Evolutionary conservation across 2,113 vertebrate genomes (phyloP), one percentile per base, ranked within the genome.

Genomic region (Piaya cayana): DNA sequence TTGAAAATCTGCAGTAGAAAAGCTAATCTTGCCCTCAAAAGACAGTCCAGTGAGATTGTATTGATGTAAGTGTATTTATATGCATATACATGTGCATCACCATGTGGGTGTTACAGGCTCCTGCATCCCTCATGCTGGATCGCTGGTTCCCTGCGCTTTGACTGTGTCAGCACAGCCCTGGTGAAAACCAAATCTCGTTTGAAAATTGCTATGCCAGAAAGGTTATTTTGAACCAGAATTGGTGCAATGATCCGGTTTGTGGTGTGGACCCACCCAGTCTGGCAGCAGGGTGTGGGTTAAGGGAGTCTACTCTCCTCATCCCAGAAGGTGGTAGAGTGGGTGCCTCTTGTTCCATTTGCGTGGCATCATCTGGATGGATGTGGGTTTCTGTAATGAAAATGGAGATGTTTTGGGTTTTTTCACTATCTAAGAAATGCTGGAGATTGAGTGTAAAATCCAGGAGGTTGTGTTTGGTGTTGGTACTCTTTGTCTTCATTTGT

Each of bases 71-170:
- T 37, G 23, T 32, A 23, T 27, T 4, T 63, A 7, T 56, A 13
- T 7, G 32, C 29, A 21, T 26, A 9, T 14, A 12, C 2, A 8
- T 2, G 2, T 47, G 26, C 43, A 5, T 68, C 2, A 3, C 25
- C 36, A 29, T 1, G 0, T 26, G 20, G 13, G 20, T 17, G n/a
- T 17, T 39, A 12, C 5, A 4, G 36, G 23, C 49, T 64, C 29
- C 25, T 0, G 0, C 18, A 3, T 30, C 17, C 26, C 49, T 60
- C 8, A 0, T 0, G 5, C 29, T 0, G 0, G 22, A 15, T 5
- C 6, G 9, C 17, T 15, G 22, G 26, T 42, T 77, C 63, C 67
- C 37, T 34, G 42, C 0, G 0, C 76, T 0, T 0, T 55, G 68
- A 10, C 69, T 55, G 6, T 32, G 49, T 43, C 39, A 26, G 71